These are phyloP conservation scores for Suillia variegata DNA, from an alignment of 2,888 invertebrate genomes.

Conservation along the genomic window DNA sequence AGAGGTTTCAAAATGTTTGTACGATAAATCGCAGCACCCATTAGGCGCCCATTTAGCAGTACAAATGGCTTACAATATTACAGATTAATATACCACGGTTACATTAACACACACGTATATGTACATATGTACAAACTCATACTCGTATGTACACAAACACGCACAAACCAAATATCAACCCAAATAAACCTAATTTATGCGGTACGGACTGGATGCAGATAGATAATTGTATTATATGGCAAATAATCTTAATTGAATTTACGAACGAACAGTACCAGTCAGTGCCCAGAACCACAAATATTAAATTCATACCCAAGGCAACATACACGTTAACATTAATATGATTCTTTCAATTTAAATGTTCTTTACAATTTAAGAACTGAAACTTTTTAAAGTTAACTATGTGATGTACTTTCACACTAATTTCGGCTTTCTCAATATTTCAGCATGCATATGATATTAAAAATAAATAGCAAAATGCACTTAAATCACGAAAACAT, in stretches of 20 bases:
- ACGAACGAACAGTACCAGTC: neutral
- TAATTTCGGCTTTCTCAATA: no score
- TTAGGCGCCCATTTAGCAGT: neutral
- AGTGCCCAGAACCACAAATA: neutral
- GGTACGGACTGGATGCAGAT: slow-evolving; percentile 6
- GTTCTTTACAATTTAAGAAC: no score
- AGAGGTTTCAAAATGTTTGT: no score
- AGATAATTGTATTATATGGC: neutral
- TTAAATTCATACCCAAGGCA: no score
- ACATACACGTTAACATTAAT: no score
- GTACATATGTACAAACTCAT: neutral
- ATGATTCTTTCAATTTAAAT: no score
- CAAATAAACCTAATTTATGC: slow-evolving; percentile 24
- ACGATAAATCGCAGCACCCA: slow-evolving; percentile 1
- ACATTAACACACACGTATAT: neutral
- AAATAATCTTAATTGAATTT: slow-evolving; percentile 12
- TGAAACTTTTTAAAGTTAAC: no score
- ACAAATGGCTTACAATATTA: slow-evolving; percentile 10
- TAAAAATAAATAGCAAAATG: no score
- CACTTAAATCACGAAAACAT: no score
- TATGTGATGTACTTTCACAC: no score
- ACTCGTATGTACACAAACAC: neutral
- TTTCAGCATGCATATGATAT: no score
- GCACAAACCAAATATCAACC: slow-evolving; percentile 5
- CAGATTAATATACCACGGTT: neutral